A percentile compares a stretch with the other conserved stretches of the same genome.
Conservation (phyloP, 2,888 invertebrate genomes). For the Erannis defoliaria region DNA sequence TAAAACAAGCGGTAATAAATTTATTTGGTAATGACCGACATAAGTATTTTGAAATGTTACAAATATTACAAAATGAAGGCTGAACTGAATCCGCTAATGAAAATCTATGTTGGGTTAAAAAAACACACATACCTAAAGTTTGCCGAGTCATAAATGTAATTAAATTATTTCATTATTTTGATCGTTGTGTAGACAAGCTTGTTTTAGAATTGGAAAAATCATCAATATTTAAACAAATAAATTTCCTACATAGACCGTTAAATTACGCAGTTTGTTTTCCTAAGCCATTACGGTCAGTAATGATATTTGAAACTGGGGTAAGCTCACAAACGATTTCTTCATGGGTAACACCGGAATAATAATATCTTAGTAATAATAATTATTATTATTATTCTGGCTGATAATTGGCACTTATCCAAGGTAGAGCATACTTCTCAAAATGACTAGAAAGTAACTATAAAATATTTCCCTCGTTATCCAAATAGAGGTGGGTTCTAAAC, state of each 20-base stretch:
- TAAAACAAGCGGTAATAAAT: constrained; percentile 3
- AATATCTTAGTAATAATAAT: too few species aligned
- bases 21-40: constrained; percentile 17
- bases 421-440: constrained; percentile 5
- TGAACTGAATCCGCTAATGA: too few species aligned
- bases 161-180: constrained; percentile 6
- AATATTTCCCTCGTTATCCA: not conserved
- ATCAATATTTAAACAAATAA: constrained; percentile 13
- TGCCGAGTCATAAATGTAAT: constrained; percentile 8
- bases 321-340: constrained; percentile 12
- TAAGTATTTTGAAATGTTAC: constrained; percentile 15
- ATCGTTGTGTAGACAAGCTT: constrained; percentile 3
- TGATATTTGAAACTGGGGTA: constrained; percentile 16
- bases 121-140: not conserved
- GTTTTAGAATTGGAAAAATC: not conserved
- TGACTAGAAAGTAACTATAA: not conserved
- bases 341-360: too few species aligned
- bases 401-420: constrained; percentile 20
- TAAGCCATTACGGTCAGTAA: constrained; percentile 13
- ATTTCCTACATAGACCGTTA: constrained; percentile 11
- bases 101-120: not conserved
- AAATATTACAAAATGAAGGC: not conserved
- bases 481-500: not conserved
- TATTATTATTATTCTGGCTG: constrained; percentile 11
- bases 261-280: constrained; percentile 13